Base-by-base conservation (phyloP, 2,888 invertebrate genomes). In the Leptinotarsa haldemani region DNA sequence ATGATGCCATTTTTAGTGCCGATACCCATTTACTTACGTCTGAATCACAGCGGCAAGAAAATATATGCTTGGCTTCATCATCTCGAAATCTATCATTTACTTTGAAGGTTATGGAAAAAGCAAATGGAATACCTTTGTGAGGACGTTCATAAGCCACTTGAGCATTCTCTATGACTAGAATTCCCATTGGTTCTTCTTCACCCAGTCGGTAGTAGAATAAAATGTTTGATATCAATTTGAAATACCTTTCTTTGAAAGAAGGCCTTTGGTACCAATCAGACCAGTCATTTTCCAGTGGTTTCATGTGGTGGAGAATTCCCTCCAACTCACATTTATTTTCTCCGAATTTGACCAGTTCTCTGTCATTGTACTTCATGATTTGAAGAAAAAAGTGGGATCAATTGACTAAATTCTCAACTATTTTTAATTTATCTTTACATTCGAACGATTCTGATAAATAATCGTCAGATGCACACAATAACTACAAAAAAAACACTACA, bases 171-270 rank as follows among this genome's bases (percentile, higher is more conserved):
- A 95, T 88, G 30, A 95, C 90, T 85, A 94, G 90, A 46, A 94
- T 90, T 64, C 94, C 94, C 50, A 92, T 89, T 20, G 94, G 94
- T 84, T 91, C 91, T 47, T 81, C 76, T 69, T 91, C 91, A 86
- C 91, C 93, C 77, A 94, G 90, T 85, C 93, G 92, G 86, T 93
- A 94, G 86, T 94, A 94, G 87, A 94, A 95, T 68, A 95, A 87
- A 82, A 94, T 90, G 86, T 95, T 95, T 80, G 91, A 91, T 78
- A 92, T 90, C 71, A 95, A 86, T 82, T 94, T 93, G 87, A 94
- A 95, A 90, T 93, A 94, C 84, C 94, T 89, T 85, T 94, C 94
- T 86, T 94, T 94, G 84, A 92, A 94, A 65, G 83, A 83, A 9
- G 86, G 83, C 73, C 85, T 85, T 78, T 85, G 86, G 80, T 87